Conservation (phyloP, 2,888 invertebrate species). For the Hecatera dysodea region DNA sequence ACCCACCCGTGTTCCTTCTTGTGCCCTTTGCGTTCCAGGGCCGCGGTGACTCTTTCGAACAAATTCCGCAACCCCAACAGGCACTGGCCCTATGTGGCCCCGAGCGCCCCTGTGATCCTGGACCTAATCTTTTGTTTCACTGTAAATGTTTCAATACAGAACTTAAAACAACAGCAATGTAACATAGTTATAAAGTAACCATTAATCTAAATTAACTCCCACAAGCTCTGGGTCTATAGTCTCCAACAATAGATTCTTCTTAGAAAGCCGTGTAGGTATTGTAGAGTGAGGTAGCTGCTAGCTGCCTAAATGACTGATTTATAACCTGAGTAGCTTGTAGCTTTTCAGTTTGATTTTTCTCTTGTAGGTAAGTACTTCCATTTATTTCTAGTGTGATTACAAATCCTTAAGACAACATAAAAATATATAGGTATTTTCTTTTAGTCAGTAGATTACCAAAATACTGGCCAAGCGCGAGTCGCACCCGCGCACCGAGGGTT, state of each 20-base stretch:
- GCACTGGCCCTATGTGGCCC: too few species aligned
- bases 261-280: constrained; percentile 26
- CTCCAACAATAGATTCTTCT: constrained; percentile 45
- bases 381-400: not conserved
- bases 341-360: not conserved
- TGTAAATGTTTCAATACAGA: constrained; percentile 14
- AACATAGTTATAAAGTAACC: constrained; percentile 6
- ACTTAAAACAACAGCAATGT: constrained; percentile 20
- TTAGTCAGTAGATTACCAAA: too few species aligned
- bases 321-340: not conserved
- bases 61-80: too few species aligned
- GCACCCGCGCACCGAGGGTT: too few species aligned
- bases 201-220: constrained; percentile 47
- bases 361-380: not conserved
- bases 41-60: too few species aligned
- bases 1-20: too few species aligned
- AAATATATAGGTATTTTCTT: too few species aligned
- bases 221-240: not conserved
- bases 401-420: not conserved
- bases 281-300: constrained; percentile 5
- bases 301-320: constrained; percentile 46
- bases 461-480: not conserved
- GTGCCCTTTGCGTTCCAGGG: too few species aligned
- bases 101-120: too few species aligned
- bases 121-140: not conserved